Conservation (phyloP, 1,140 invertebrate genomes). For the Laupala kohalensis region DNA sequence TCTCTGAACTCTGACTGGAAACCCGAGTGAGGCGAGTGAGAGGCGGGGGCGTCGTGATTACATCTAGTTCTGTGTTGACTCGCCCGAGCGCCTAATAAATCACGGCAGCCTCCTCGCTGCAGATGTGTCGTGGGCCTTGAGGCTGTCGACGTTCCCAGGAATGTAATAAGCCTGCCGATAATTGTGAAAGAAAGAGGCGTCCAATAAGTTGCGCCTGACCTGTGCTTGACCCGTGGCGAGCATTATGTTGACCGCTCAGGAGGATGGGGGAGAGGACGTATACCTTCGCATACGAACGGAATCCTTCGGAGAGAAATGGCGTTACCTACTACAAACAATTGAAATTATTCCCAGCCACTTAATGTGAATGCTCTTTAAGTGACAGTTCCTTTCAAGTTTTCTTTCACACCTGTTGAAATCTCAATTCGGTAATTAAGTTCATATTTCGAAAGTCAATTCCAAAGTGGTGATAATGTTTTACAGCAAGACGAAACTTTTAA, state of each 20-base stretch:
- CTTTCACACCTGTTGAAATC: too few relatives aligned
- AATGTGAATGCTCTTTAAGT: too few relatives aligned
- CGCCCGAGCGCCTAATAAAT: neutral
- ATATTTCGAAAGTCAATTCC: too few relatives aligned
- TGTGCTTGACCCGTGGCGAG: neutral
- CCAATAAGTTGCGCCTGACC: conserved; percentile 2
- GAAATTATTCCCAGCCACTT: neutral
- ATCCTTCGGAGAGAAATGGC: too few relatives aligned
- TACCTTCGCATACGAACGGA: neutral
- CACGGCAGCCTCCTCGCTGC: neutral
- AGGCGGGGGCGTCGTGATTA: neutral
- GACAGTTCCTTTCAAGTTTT: too few relatives aligned
- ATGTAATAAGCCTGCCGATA: conserved; percentile 3
- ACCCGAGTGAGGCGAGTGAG: neutral
- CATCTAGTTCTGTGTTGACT: neutral
- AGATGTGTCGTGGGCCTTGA: neutral
- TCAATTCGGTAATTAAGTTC: too few relatives aligned
- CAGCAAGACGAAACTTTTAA: too few relatives aligned
- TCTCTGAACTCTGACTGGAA: neutral
- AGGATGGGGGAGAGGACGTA: too few relatives aligned
- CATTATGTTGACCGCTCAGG: neutral
- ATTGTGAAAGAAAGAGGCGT: conserved; percentile 6
- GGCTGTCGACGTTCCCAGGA: neutral
- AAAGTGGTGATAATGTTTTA: too few relatives aligned
- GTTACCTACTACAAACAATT: neutral